Evolutionary conservation across 2,888 invertebrate genomes (phyloP).

Genomic region (Caenorhabditis angaria): DNA sequence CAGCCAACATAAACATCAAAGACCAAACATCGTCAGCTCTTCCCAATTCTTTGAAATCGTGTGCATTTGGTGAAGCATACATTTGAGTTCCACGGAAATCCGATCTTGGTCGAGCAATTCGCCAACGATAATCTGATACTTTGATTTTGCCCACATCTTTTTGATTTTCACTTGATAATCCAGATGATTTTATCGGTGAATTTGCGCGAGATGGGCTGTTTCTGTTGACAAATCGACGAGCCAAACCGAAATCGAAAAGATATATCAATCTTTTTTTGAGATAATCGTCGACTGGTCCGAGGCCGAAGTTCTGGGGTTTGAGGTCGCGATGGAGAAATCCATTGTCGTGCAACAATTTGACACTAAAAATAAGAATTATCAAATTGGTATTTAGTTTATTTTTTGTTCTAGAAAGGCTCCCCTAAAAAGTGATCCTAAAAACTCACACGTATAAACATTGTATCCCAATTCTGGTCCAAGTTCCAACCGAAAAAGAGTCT

Average conservation of each 20-base stretch:
- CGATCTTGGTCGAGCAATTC: slow-evolving; percentile 19
- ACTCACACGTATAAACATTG: slow-evolving; percentile 33
- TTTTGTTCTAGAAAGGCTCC: background rate
- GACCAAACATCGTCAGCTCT: slow-evolving; percentile 46
- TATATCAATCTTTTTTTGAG: slow-evolving; percentile 8
- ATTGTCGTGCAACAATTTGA: slow-evolving; percentile 49
- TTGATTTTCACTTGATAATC: background rate
- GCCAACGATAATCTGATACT: slow-evolving; percentile 8
- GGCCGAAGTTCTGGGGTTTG: slow-evolving; percentile 47
- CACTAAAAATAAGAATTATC: slow-evolving; percentile 17
- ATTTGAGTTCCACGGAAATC: slow-evolving; percentile 36
- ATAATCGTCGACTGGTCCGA: slow-evolving; percentile 3
- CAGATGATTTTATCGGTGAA: background rate
- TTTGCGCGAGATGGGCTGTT: background rate
- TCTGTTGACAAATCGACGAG: slow-evolving; percentile 9
- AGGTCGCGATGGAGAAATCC: slow-evolving; percentile 55
- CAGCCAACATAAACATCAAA: slow-evolving; percentile 43
- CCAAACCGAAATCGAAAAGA: slow-evolving; percentile 34
- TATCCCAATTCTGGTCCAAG: slow-evolving; percentile 30
- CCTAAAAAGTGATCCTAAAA: background rate
- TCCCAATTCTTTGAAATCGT: slow-evolving; percentile 21
- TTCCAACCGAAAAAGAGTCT: slow-evolving; percentile 14
- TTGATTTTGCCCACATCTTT: background rate
- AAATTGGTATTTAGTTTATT: background rate
- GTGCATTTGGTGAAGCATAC: slow-evolving; percentile 41